Evolutionary conservation across 2,797 vertebrate species (phyloP).

Genomic region (Epinephelus awoara): DNA sequence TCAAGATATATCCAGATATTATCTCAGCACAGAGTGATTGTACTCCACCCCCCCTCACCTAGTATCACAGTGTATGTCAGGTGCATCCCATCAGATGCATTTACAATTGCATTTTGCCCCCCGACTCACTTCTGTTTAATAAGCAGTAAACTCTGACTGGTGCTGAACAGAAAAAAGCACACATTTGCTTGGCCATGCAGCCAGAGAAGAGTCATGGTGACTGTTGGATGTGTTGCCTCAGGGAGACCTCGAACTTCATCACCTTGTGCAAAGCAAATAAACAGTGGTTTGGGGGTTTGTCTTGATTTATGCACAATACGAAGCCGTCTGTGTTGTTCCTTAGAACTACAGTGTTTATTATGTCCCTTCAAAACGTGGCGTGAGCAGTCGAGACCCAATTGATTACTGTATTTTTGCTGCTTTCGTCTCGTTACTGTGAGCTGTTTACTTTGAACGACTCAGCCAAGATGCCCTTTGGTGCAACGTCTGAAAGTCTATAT

Average conservation of each 20-base stretch:
- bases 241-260: constrained; percentile 38
- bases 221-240: constrained; percentile 23
- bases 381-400: neutral
- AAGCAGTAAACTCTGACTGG: constrained; percentile 20
- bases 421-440: neutral
- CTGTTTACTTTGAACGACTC: constrained; percentile 16
- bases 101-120: constrained; percentile 18
- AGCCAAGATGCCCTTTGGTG: constrained; percentile 16
- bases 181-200: constrained; percentile 25
- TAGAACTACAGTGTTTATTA: neutral
- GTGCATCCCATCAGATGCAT: constrained; percentile 10
- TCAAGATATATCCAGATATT: neutral
- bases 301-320: neutral
- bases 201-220: neutral
- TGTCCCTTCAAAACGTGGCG: neutral
- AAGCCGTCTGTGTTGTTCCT: neutral
- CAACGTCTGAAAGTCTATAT: constrained; percentile 1
- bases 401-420: constrained; percentile 8
- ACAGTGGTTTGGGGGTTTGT: constrained; percentile 10
- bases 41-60: neutral
- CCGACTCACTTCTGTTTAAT: constrained; percentile 20
- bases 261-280: constrained; percentile 32
- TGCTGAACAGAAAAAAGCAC: constrained; percentile 2
- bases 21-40: neutral
- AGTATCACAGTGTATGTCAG: neutral